Conservation (phyloP, 2,113 vertebrate species). For the Neomonachus schauinslandi region DNA sequence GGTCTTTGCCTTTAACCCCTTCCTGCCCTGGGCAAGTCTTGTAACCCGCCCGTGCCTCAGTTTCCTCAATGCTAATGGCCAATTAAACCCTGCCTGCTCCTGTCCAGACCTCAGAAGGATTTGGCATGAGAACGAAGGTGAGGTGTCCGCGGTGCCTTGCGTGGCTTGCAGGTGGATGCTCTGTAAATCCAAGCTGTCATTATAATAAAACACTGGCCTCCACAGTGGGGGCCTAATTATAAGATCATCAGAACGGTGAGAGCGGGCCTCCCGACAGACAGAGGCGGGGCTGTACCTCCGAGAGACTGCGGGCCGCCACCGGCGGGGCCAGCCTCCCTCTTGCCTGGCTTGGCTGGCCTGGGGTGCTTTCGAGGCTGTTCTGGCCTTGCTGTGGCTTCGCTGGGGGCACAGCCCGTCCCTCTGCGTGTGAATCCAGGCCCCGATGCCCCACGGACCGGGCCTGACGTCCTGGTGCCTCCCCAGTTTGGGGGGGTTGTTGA, state of each 20-base stretch:
- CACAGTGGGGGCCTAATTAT: background rate
- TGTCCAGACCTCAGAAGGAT: background rate
- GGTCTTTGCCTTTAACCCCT: background rate
- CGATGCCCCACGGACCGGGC: rapidly evolving
- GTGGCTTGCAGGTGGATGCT: background rate
- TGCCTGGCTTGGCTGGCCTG: too few species aligned
- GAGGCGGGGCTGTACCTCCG: rapidly evolving
- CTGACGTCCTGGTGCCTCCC: background rate
- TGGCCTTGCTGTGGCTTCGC: rapidly evolving
- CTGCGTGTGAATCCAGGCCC: rapidly evolving
- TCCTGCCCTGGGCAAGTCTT: background rate
- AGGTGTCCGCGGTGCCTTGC: rapidly evolving
- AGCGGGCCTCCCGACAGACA: background rate
- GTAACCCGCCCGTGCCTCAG: constrained; percentile 25
- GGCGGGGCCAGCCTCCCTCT: rapidly evolving
- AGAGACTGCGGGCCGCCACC: background rate
- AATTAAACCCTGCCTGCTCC: background rate
- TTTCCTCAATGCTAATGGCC: background rate
- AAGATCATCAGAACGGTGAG: background rate
- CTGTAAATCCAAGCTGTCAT: constrained; percentile 36
- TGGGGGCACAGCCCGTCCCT: rapidly evolving
- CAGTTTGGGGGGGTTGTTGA: too few species aligned
- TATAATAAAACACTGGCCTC: background rate
- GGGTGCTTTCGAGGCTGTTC: background rate
- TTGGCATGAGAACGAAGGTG: constrained; percentile 40